A percentile compares a stretch with the other conserved stretches of the same genome.
phyloP scores from a whole-genome alignment of 2,888 invertebrate genomes.

The Diaphora mendica region DNA sequence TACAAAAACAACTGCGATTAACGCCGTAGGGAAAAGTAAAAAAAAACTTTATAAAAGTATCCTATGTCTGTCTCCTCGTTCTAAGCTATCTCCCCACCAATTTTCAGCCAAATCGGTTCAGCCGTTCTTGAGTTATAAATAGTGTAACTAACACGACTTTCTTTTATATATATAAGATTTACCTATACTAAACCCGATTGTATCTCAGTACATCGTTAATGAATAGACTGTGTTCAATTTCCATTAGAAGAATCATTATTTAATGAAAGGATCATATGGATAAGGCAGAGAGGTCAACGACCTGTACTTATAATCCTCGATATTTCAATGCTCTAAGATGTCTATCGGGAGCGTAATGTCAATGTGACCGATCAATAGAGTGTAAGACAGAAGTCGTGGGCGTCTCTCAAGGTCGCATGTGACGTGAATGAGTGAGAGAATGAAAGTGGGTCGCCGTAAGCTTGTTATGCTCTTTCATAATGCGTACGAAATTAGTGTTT shows the following conservation, averaged over 20 bases:
- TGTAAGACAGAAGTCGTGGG: conserved; percentile 26
- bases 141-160: too few species aligned
- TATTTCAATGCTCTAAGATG: neutral
- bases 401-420: conserved; percentile 46
- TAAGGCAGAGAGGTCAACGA: neutral
- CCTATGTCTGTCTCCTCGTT: too few species aligned
- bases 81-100: too few species aligned
- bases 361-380: conserved; percentile 30
- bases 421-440: conserved; percentile 40
- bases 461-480: conserved; percentile 44
- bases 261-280: neutral
- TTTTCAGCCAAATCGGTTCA: too few species aligned
- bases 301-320: neutral
- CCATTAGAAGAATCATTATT: neutral
- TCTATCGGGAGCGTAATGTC: conserved; percentile 10
- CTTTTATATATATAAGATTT: too few species aligned
- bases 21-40: too few species aligned
- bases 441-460: conserved; percentile 46
- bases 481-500: conserved; percentile 13
- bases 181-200: neutral
- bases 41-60: too few species aligned
- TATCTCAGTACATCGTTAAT: neutral
- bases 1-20: too few species aligned
- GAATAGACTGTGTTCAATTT: neutral
- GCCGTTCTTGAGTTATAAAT: too few species aligned